These are phyloP conservation scores for Romanogobio albipinnatus DNA, from an alignment of 2,113 vertebrate species.

Conservation along the genomic window DNA sequence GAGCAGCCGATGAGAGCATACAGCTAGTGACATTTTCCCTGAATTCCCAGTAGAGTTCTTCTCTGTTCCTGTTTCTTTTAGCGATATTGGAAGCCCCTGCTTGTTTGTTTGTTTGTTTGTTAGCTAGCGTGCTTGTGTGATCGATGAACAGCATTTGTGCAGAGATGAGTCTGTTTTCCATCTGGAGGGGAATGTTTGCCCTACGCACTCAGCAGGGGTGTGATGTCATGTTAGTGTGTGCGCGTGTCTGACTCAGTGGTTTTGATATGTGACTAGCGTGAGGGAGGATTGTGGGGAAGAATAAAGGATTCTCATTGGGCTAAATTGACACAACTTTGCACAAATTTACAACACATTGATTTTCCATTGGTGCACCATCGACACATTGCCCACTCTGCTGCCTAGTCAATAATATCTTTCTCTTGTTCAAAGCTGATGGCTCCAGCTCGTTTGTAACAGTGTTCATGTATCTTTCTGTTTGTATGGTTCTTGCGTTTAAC, in stretches of 20 bases:
- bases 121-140: constrained; percentile 15
- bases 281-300: constrained; percentile 45
- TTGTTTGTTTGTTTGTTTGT: constrained; percentile 45
- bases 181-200: constrained; percentile 65
- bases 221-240: constrained; percentile 74
- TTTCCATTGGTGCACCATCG: constrained; percentile 18
- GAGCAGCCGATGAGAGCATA: constrained; percentile 1
- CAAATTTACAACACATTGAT: constrained; percentile 38
- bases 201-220: constrained; percentile 73
- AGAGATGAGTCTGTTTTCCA: constrained; percentile 45
- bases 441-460: not conserved
- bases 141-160: constrained; percentile 35
- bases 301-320: constrained; percentile 30
- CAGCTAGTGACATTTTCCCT: constrained; percentile 45
- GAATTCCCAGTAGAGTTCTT: constrained; percentile 29
- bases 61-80: constrained; percentile 34
- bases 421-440: constrained; percentile 4
- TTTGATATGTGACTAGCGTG: constrained; percentile 39
- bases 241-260: constrained; percentile 58
- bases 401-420: constrained; percentile 27
- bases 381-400: constrained; percentile 20
- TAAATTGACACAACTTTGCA: constrained; percentile 20
- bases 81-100: not conserved
- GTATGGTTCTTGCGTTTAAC: not conserved
- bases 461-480: not conserved